Conservation (phyloP, 2,797 vertebrate species). For the Brotula barbata region DNA sequence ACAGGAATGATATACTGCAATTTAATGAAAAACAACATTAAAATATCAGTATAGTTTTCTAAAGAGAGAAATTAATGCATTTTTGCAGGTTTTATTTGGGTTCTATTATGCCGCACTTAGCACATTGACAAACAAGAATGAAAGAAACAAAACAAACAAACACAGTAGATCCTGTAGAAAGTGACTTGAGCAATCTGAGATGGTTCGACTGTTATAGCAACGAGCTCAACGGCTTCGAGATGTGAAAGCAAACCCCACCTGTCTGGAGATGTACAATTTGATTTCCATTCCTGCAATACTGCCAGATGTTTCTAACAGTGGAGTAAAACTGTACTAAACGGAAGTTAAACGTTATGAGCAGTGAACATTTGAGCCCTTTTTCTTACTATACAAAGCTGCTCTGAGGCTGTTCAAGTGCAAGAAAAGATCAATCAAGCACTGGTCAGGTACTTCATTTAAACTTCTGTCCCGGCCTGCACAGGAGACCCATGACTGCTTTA, state of each 20-base stretch:
- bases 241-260: constrained; percentile 12
- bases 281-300: constrained; percentile 59
- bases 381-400: constrained; percentile 22
- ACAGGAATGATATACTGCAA: constrained; percentile 38
- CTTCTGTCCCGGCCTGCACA: constrained; percentile 3
- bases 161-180: constrained; percentile 35
- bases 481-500: constrained; percentile 37
- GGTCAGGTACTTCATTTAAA: constrained; percentile 5
- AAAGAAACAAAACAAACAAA: constrained; percentile 3
- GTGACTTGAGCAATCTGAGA: constrained; percentile 36
- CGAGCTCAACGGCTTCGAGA: constrained; percentile 17
- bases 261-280: constrained; percentile 2
- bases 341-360: constrained; percentile 33
- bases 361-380: constrained; percentile 37
- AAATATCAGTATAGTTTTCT: constrained; percentile 37
- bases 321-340: constrained; percentile 33
- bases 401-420: constrained; percentile 35
- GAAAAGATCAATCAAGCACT: constrained; percentile 31
- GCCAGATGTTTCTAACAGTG: constrained; percentile 31
- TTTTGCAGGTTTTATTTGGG: constrained; percentile 26
- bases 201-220: constrained; percentile 18
- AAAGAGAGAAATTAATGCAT: constrained; percentile 60
- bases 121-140: constrained; percentile 24
- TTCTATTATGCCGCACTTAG: constrained; percentile 27
- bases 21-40: constrained; percentile 37